Percentiles rank a stretch among this genome's conserved stretches.
Conservation (phyloP, 2,113 vertebrate species). For the Prionailurus bengalensis region DNA sequence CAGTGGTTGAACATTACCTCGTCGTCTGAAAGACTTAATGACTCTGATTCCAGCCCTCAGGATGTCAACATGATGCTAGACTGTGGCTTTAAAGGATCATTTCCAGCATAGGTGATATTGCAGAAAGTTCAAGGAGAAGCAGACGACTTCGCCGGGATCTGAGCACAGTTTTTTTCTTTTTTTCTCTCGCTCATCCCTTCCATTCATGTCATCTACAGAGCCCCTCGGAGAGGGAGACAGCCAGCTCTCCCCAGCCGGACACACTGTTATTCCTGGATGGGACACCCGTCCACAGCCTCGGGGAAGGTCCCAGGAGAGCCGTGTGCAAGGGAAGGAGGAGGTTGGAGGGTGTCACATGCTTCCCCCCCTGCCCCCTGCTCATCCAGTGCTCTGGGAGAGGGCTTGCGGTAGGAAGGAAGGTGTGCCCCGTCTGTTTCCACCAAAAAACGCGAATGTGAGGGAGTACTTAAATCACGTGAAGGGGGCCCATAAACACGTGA, state of each 20-base stretch:
- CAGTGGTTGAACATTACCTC: neutral
- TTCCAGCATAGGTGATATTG: neutral
- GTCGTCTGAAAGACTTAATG: conserved; percentile 44
- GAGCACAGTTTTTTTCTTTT: neutral
- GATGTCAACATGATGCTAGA: neutral
- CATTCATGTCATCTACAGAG: accelerated
- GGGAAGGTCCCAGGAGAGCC: neutral
- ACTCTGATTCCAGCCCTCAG: neutral
- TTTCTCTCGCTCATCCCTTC: neutral
- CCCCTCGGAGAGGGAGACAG: neutral
- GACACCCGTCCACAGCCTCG: accelerated
- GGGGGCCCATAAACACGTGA: neutral
- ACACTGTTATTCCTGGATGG: neutral
- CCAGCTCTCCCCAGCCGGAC: neutral
- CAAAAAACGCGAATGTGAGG: neutral
- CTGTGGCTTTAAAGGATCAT: conserved; percentile 13
- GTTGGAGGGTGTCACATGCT: neutral
- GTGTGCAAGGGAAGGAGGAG: accelerated
- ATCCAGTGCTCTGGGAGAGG: neutral
- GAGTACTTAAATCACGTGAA: accelerated
- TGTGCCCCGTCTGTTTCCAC: neutral
- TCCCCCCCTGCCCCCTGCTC: neutral
- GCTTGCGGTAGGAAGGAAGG: neutral
- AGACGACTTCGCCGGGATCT: neutral
- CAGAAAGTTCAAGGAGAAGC: conserved; percentile 14